phyloP scores from a whole-genome alignment of 2,888 invertebrate species.

The Eupithecia vulgata region DNA sequence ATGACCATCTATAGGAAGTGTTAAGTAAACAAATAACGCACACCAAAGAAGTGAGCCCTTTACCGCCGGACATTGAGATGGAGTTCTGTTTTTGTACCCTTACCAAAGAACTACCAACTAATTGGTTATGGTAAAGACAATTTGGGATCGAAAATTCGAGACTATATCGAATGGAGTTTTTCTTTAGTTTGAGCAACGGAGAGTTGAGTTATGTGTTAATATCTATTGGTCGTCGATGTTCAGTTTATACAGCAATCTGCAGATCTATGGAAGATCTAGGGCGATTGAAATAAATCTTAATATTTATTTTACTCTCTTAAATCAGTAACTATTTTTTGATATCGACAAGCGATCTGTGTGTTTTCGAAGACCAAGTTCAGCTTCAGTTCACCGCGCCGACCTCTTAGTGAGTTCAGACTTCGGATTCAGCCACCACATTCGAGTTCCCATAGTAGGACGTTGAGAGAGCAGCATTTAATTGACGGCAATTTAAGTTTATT shows the following conservation, averaged over 20 bases:
- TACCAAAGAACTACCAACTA: slow-evolving; percentile 15
- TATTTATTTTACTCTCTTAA: not conserved
- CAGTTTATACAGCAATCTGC: not conserved
- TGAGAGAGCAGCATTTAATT: slow-evolving; percentile 57
- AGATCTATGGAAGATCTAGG: not conserved
- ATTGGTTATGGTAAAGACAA: not conserved
- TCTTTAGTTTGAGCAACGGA: not conserved
- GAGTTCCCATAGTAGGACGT: slow-evolving; percentile 43
- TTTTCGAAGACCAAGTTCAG: not conserved
- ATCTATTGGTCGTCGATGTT: not conserved
- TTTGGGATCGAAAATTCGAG: slow-evolving; percentile 16
- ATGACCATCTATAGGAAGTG: slow-evolving; percentile 23
- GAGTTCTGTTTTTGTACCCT: slow-evolving; percentile 31
- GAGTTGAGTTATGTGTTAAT: not conserved
- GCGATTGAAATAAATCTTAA: not conserved
- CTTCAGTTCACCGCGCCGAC: not conserved
- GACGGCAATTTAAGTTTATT: slow-evolving; percentile 61
- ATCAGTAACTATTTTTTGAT: not conserved
- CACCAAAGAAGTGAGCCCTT: slow-evolving; percentile 21
- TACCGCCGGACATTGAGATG: slow-evolving; percentile 33
- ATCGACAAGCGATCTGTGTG: not conserved
- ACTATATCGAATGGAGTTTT: not conserved
- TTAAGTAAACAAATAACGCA: slow-evolving; percentile 24
- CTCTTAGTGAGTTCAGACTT: not conserved
- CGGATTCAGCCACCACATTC: slow-evolving; percentile 5